Evolutionary conservation across 2,888 invertebrate species (phyloP).

Genomic region (Chymomyza fuscimana): DNA sequence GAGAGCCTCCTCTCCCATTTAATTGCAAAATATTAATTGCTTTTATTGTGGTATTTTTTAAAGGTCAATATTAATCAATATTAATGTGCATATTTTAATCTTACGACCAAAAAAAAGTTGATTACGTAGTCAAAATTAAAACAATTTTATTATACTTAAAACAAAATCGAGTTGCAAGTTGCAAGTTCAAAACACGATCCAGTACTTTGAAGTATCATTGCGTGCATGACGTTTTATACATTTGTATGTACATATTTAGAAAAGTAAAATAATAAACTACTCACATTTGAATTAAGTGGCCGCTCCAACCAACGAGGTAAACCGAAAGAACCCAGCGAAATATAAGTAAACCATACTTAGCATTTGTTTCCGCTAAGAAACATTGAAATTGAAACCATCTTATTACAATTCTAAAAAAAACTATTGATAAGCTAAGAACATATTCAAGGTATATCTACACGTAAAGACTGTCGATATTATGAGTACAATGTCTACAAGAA

Average conservation of each 20-base stretch:
- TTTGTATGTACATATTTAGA: neutral
- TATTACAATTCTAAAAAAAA: neutral
- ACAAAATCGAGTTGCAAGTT: neutral
- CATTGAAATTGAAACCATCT: slow-evolving; percentile 2
- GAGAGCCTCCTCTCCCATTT: neutral
- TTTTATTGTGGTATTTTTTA: neutral
- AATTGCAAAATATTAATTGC: neutral
- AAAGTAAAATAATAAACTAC: slow-evolving; percentile 22
- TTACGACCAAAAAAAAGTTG: neutral
- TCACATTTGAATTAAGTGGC: slow-evolving; percentile 34
- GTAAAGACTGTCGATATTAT: neutral
- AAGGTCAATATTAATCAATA: neutral
- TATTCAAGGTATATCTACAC: neutral
- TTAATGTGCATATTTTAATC: neutral
- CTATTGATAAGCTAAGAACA: neutral
- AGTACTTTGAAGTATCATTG: neutral
- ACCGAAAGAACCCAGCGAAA: slow-evolving; percentile 44
- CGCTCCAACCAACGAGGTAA: slow-evolving; percentile 50
- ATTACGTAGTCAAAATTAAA: neutral
- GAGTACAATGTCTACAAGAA: too few species aligned
- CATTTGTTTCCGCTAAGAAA: slow-evolving; percentile 42
- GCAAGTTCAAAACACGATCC: neutral
- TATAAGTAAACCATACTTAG: slow-evolving; percentile 29
- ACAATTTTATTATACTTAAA: neutral
- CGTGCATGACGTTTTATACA: neutral